Conservation (phyloP, 2,113 vertebrate genomes). For the Oreochromis aureus region DNA sequence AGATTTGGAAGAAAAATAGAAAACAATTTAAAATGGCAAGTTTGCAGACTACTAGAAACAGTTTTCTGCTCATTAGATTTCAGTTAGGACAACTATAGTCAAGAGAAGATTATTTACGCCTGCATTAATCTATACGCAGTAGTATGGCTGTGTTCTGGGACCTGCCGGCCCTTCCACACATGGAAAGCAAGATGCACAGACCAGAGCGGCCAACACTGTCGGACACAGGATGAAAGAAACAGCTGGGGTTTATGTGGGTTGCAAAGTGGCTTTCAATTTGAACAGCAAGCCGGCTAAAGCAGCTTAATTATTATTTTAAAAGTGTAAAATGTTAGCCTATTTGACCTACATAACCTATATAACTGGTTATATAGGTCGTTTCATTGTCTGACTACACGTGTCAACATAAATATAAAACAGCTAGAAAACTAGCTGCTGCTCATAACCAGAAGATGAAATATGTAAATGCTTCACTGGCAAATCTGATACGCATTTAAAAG, state of each 20-base stretch:
- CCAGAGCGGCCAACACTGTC: accelerated
- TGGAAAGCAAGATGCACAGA: neutral
- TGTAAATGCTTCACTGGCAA: neutral
- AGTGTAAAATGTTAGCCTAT: neutral
- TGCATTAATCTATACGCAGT: neutral
- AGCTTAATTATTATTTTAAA: neutral
- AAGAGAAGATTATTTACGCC: neutral
- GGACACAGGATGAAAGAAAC: neutral
- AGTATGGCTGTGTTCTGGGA: neutral
- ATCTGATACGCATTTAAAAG: neutral
- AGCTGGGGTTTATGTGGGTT: neutral
- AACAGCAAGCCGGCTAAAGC: neutral
- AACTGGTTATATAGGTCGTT: neutral
- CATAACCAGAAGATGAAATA: neutral
- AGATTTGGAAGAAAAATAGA: neutral
- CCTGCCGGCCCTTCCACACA: neutral
- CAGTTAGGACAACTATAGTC: neutral
- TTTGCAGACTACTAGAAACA: neutral
- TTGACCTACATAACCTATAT: too few relatives aligned
- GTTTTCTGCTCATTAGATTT: neutral
- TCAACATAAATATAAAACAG: neutral
- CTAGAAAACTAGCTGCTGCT: neutral
- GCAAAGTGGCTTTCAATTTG: neutral
- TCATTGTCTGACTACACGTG: neutral
- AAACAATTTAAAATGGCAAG: neutral